A percentile compares a stretch with the other conserved stretches of the same genome.
These are phyloP conservation scores for Archivesica marissinica DNA, from an alignment of 1,140 invertebrate genomes.

Conservation along the genomic window DNA sequence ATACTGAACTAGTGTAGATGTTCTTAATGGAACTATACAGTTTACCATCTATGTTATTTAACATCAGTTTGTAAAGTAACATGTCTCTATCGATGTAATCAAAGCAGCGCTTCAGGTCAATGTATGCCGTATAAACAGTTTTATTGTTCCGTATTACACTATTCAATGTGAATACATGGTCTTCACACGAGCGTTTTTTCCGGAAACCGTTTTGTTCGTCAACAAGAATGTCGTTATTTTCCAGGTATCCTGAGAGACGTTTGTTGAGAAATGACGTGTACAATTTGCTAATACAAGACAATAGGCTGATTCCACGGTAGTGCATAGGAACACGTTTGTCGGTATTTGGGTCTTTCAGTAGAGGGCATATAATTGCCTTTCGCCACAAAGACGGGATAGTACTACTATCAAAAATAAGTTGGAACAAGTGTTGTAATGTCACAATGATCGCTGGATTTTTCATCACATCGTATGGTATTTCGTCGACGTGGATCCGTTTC, in stretches of 20 bases:
- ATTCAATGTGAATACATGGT: slow-evolving; percentile 47
- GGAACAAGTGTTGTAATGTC: slow-evolving; percentile 2
- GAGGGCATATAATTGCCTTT: slow-evolving; percentile 29
- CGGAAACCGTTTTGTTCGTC: slow-evolving; percentile 66
- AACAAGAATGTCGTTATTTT: slow-evolving; percentile 41
- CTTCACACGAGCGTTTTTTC: slow-evolving; percentile 42
- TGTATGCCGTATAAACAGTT: slow-evolving; percentile 32
- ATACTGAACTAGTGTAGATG: slow-evolving; percentile 32
- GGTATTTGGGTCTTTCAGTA: slow-evolving; percentile 15
- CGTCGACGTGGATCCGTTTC: no score
- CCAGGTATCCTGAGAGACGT: slow-evolving; percentile 35
- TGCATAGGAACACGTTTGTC: slow-evolving; percentile 21
- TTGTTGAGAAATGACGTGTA: slow-evolving; percentile 60
- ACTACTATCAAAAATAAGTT: slow-evolving; percentile 13
- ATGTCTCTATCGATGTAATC: slow-evolving; percentile 49
- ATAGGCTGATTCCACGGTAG: slow-evolving; percentile 52
- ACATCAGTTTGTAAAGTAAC: slow-evolving; percentile 50
- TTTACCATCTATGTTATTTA: slow-evolving; percentile 48
- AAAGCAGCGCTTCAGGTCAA: slow-evolving; percentile 38
- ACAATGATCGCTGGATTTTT: background rate
- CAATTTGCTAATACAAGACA: slow-evolving; percentile 41
- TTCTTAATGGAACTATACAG: slow-evolving; percentile 48
- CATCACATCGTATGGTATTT: slow-evolving; percentile 25
- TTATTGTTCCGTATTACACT: slow-evolving; percentile 57
- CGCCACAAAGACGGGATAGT: no score